These are phyloP conservation scores for Dicrurus megarhynchus DNA, from an alignment of 2,113 vertebrate genomes.

Conservation along the genomic window DNA sequence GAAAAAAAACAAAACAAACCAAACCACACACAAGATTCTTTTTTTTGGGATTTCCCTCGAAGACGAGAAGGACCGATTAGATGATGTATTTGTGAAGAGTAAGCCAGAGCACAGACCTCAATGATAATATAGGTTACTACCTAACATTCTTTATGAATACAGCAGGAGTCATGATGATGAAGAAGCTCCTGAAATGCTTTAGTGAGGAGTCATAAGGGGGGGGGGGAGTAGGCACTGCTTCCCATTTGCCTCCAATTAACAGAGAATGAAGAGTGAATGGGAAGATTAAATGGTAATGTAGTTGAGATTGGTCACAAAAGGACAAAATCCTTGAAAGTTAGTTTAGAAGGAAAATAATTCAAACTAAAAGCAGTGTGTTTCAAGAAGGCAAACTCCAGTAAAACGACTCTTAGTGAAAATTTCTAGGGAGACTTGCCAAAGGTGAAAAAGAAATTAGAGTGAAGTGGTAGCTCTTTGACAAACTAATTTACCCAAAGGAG, in stretches of 20 bases:
- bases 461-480: neutral
- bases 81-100: neutral
- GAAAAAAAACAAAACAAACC: neutral
- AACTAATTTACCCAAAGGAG: neutral
- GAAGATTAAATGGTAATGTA: neutral
- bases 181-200: neutral
- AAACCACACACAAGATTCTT: neutral
- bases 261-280: neutral
- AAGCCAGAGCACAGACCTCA: neutral
- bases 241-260: neutral
- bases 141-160: neutral
- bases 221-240: neutral
- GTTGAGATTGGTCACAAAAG: neutral
- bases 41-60: neutral
- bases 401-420: neutral
- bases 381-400: neutral
- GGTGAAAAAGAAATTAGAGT: neutral
- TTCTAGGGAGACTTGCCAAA: neutral
- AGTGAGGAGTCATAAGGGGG: neutral
- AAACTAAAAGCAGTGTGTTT: neutral
- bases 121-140: neutral
- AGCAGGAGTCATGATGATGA: neutral
- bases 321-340: neutral
- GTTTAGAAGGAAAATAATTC: neutral
- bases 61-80: neutral